Conservation (phyloP, 2,888 invertebrate species). For the Nymphalis c-album region DNA sequence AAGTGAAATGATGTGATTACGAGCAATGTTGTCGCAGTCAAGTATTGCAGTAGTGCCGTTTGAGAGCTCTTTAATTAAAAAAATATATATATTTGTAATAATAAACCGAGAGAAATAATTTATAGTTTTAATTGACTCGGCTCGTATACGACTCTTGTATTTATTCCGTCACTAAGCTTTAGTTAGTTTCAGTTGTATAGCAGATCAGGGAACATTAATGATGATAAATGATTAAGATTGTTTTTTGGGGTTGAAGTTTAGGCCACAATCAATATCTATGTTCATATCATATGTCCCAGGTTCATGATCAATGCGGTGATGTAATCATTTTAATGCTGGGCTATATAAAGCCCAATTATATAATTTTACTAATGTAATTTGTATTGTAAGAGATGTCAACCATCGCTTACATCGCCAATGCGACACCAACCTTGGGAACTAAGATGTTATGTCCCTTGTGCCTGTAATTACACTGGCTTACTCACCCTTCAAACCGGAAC, state of each 20-base stretch:
- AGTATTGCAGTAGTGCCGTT: slow-evolving; percentile 28
- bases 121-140: slow-evolving; percentile 26
- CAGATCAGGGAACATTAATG: not conserved
- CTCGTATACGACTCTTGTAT: slow-evolving; percentile 14
- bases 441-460: too few species aligned
- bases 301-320: too few species aligned
- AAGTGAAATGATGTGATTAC: slow-evolving; percentile 64
- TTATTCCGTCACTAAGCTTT: slow-evolving; percentile 12
- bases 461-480: too few species aligned
- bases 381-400: too few species aligned
- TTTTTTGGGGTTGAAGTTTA: not conserved
- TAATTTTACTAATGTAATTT: too few species aligned
- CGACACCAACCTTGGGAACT: too few species aligned
- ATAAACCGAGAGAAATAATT: slow-evolving; percentile 12
- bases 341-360: too few species aligned
- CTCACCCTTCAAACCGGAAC: too few species aligned
- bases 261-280: not conserved
- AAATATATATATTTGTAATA: slow-evolving; percentile 23
- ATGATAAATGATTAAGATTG: not conserved
- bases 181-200: not conserved
- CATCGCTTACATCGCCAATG: too few species aligned
- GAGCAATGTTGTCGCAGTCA: slow-evolving; percentile 52
- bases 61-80: slow-evolving; percentile 31
- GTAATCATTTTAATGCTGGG: too few species aligned
- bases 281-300: too few species aligned